These are phyloP conservation scores for Eupleurogrammus muticus DNA, from an alignment of 2,797 vertebrate species.

Conservation along the genomic window DNA sequence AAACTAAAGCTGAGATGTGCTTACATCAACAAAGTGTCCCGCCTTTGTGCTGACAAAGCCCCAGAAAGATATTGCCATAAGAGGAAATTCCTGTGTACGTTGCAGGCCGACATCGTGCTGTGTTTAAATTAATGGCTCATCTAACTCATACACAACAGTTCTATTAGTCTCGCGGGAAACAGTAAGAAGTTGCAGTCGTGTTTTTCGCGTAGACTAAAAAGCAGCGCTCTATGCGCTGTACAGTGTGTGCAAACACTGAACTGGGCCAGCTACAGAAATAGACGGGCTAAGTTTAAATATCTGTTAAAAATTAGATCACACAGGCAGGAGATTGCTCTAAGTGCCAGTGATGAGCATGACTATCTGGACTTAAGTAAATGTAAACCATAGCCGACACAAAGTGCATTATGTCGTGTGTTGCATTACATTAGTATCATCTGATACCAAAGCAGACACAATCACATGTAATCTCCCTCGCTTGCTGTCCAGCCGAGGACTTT, in stretches of 20 bases:
- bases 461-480: neutral
- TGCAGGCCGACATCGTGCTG: constrained; percentile 20
- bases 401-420: constrained; percentile 11
- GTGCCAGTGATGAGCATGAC: constrained; percentile 13
- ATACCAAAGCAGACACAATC: constrained; percentile 26
- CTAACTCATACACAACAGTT: constrained; percentile 56
- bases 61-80: constrained; percentile 38
- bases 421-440: constrained; percentile 28
- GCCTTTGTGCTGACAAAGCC: constrained; percentile 45
- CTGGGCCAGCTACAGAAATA: constrained; percentile 57
- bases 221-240: constrained; percentile 8
- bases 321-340: constrained; percentile 6
- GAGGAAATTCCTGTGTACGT: constrained; percentile 36
- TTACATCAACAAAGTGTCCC: constrained; percentile 14
- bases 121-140: constrained; percentile 48
- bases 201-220: constrained; percentile 4
- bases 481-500: neutral
- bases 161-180: constrained; percentile 40
- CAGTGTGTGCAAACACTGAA: constrained; percentile 16
- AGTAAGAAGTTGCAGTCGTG: constrained; percentile 34
- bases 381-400: constrained; percentile 3
- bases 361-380: constrained; percentile 10
- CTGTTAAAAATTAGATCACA: constrained; percentile 34
- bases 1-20: constrained; percentile 35
- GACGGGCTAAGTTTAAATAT: constrained; percentile 53